phyloP scores from a whole-genome alignment of 2,888 invertebrate species.

The Phengaris alcon region DNA sequence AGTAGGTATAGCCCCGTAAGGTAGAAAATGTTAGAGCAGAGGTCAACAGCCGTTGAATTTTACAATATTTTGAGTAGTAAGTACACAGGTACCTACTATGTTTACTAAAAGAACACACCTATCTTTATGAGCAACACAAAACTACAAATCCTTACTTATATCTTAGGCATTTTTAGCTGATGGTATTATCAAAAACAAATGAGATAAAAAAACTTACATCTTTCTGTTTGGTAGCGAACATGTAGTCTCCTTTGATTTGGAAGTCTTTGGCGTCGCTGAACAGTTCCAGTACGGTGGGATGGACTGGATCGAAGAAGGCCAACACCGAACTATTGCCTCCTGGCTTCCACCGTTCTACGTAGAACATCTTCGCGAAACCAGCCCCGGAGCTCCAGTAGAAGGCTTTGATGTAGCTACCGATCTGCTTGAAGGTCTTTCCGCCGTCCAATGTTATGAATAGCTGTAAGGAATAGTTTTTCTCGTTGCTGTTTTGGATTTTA shows the following conservation, averaged over 20 bases:
- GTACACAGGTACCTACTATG: not conserved
- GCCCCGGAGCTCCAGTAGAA: slow-evolving; percentile 85
- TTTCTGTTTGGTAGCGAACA: slow-evolving; percentile 88
- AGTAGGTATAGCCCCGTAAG: too few species aligned
- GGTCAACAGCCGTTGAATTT: too few species aligned
- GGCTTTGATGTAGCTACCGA: slow-evolving; percentile 87
- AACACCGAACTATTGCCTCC: slow-evolving; percentile 83
- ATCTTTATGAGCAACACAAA: too few species aligned
- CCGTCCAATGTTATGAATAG: slow-evolving; percentile 88
- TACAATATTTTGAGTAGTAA: not conserved
- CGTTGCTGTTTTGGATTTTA: not conserved
- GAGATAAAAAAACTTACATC: slow-evolving; percentile 69
- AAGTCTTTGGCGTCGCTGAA: slow-evolving; percentile 88
- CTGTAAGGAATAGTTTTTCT: slow-evolving; percentile 62
- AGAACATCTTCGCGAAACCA: slow-evolving; percentile 73
- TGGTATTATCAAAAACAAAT: not conserved
- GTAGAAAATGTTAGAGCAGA: not conserved
- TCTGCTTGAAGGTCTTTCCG: slow-evolving; percentile 83
- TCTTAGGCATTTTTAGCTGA: too few species aligned
- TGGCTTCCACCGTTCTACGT: slow-evolving; percentile 84
- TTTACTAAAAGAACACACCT: too few species aligned
- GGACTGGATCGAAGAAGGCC: slow-evolving; percentile 79
- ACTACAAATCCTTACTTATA: too few species aligned
- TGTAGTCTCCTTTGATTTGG: slow-evolving; percentile 89
- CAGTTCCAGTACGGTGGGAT: slow-evolving; percentile 76